Conservation (phyloP, 2,113 vertebrate genomes). For the Rhea americana region DNA sequence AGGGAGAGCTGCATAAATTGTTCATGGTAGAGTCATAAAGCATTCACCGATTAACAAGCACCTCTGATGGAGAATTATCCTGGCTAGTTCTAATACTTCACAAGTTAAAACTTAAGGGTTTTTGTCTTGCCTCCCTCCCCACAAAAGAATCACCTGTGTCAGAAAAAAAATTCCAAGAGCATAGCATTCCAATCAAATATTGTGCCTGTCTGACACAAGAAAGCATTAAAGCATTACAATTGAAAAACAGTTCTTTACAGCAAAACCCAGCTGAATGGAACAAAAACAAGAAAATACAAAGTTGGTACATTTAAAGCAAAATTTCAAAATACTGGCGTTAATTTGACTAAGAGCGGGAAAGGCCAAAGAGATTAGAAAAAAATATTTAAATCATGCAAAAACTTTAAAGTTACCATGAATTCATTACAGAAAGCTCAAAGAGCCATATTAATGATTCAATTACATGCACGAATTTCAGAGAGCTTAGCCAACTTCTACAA, state of each 20-base stretch:
- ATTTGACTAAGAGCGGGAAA: background rate
- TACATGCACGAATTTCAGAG: slow-evolving; percentile 34
- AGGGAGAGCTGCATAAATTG: background rate
- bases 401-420: background rate
- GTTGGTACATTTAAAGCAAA: background rate
- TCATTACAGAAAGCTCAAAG: background rate
- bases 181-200: background rate
- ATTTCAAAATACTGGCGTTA: slow-evolving; percentile 17
- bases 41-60: background rate
- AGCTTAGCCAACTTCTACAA: slow-evolving; percentile 15
- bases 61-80: background rate
- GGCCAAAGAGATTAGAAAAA: background rate
- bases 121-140: background rate
- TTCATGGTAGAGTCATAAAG: background rate
- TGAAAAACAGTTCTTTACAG: background rate
- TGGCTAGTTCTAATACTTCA: background rate
- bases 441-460: slow-evolving; percentile 28
- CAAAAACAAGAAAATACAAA: background rate
- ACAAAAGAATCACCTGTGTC: background rate
- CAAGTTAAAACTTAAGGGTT: background rate
- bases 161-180: background rate
- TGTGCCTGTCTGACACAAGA: background rate
- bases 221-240: background rate
- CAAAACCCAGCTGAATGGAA: background rate
- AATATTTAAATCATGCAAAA: slow-evolving; percentile 23